Base-by-base conservation (phyloP, 2,797 vertebrate species). In the Synanceia verrucosa region DNA sequence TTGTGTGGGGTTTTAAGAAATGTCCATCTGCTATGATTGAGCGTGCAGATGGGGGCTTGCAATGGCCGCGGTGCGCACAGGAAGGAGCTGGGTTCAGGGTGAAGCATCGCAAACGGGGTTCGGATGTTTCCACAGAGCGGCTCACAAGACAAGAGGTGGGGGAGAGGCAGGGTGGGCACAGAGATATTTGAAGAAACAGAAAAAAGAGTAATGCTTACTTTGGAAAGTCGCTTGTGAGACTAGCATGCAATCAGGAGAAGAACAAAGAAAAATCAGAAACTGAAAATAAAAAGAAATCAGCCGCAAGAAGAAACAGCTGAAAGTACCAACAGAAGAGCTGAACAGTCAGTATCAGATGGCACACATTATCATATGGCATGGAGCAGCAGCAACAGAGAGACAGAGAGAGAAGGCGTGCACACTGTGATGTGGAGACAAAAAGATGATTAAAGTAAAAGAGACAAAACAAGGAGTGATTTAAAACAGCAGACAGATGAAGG, bases 161-260 rank as follows among this genome's bases (percentile, higher is more conserved):
- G 73, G 48, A 75, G 64, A 47, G 55, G 57, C 65, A 16, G 43
- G 79, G 76, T 71, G 83, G 76, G 80, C 60, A 88, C 73, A 87
- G 86, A 82, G 72, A 86, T 73, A 84, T 81, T 85, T 75, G 77
- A 88, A 89, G 81, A 94, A 46, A 94, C 92, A 93, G 89, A 94
- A 91, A 91, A 93, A 91, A 94, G 92, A 95, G 89, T 89, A 93
- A 95, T 94, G 95, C 96, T 98, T 97, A 98, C 97, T 98, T 98
- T 98, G 95, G 96, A 97, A 95, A 98, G 96, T 96, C 95, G 96
- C 96, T 97, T 97, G 96, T 97, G 96, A 97, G 96, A 97, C 97
- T 97, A 96, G 95, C 95, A 94, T 96, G 95, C 96, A 96, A 93
- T 86, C 89, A 93, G 93, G 92, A 95, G 94, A 92, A 95, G 94